phyloP scores from a whole-genome alignment of 2,888 invertebrate species.

The Morinoia aosen region DNA sequence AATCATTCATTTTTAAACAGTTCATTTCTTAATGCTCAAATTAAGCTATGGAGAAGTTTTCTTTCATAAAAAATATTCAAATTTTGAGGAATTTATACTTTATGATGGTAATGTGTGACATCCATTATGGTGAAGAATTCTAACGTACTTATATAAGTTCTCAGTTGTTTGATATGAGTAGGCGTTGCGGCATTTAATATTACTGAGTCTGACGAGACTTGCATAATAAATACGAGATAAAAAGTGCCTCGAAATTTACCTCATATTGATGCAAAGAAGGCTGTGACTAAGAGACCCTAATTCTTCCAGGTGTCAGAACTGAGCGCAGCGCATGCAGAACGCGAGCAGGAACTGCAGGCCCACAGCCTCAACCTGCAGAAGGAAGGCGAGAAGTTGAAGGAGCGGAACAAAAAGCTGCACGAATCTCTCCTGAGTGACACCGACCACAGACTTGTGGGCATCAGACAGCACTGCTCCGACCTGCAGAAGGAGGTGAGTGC shows the following conservation, averaged over 20 bases:
- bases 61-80: no score
- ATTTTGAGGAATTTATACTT: no score
- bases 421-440: constrained; percentile 64
- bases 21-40: no score
- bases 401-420: constrained; percentile 62
- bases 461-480: constrained; percentile 60
- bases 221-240: no score
- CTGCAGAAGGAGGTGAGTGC: constrained; percentile 63
- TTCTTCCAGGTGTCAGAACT: background rate
- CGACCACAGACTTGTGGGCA: constrained; percentile 63
- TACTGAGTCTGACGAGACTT: background rate
- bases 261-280: no score
- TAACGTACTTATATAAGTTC: background rate
- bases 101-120: background rate
- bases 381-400: constrained; percentile 50
- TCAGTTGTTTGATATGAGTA: background rate
- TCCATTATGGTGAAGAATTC: background rate
- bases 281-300: background rate
- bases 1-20: no score
- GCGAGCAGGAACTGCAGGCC: background rate
- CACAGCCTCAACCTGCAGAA: background rate
- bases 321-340: background rate
- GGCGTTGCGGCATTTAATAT: background rate
- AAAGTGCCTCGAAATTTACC: no score
- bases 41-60: no score